Evolutionary conservation across 2,888 invertebrate species (phyloP).

Genomic region (Ceraclea dissimilis): DNA sequence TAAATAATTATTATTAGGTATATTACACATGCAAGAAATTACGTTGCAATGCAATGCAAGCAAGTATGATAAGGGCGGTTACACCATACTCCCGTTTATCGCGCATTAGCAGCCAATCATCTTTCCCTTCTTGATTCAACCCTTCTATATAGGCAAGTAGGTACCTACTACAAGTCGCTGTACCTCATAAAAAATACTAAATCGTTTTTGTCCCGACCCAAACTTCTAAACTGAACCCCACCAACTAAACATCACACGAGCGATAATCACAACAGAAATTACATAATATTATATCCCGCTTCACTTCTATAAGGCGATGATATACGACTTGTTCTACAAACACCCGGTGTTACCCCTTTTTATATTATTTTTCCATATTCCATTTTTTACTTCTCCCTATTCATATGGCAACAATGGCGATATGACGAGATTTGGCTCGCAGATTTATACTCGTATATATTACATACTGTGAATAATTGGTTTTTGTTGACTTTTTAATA

Average conservation of each 20-base stretch:
- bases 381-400: constrained; percentile 6
- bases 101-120: constrained; percentile 30
- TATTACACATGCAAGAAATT: too few species aligned
- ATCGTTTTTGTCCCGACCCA: constrained; percentile 23
- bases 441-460: constrained; percentile 10
- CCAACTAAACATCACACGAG: constrained; percentile 20
- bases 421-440: constrained; percentile 11
- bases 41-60: too few species aligned
- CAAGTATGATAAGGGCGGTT: background rate
- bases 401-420: background rate
- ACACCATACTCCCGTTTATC: constrained; percentile 28
- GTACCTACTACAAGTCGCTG: constrained; percentile 7
- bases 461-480: constrained; percentile 18
- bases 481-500: constrained; percentile 25
- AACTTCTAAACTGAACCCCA: constrained; percentile 6
- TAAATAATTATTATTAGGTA: too few species aligned
- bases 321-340: constrained; percentile 13
- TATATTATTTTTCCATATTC: constrained; percentile 8
- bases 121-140: constrained; percentile 19
- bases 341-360: constrained; percentile 8
- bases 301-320: constrained; percentile 23
- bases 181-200: constrained; percentile 14
- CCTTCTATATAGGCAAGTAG: constrained; percentile 8
- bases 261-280: constrained; percentile 27
- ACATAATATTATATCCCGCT: constrained; percentile 29